Evolutionary conservation across 2,113 vertebrate genomes (phyloP), one percentile per base, ranked within the genome.

Genomic region (Amphiprion percula): DNA sequence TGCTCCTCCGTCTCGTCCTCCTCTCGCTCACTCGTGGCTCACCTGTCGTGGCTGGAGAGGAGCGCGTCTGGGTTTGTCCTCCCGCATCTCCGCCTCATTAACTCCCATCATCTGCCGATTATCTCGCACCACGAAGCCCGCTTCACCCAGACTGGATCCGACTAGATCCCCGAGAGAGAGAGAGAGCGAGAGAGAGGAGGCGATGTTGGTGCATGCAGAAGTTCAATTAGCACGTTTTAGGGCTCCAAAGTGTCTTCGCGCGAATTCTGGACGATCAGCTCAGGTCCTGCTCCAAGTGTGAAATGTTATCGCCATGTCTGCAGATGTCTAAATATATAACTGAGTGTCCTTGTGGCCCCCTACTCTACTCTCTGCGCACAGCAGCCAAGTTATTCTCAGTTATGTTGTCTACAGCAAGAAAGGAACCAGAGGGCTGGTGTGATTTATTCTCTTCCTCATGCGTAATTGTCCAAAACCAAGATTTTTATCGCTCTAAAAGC

Each of bases 41-140:
- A 87, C 87, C 88, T 92, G 87, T 74, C 14, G 37, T 73, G 33
- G 49, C 47, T 2, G 80, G 41, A 70, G 85, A 80, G 53, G 64
- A 59, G 88, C 83, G 83, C 74, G 80, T 56, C 77, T 73, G 86
- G 67, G 80, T 86, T 82, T 81, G 91, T 91, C 49, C 73, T 62
- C 55, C 44, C 37, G 77, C 90, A 85, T 91, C 89, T 87, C 85
- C 90, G 86, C 93, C 84, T 94, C 88, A 94, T 93, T 91, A 88
- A 80, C 79, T 88, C 89, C 79, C 86, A 90, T 89, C 88, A 88
- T 69, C 55, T 58, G 74, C 86, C 53, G 78, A 93, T 93, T 92
- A 93, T 91, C 88, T 82, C 91, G 89, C 91, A 83, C 83, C 90
- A 92, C 53, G 86, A 85, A 81, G 83, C 69, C 67, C 79, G n/a